Evolutionary conservation across 2,888 invertebrate species (phyloP).

Genomic region (Apocheima hispidaria): DNA sequence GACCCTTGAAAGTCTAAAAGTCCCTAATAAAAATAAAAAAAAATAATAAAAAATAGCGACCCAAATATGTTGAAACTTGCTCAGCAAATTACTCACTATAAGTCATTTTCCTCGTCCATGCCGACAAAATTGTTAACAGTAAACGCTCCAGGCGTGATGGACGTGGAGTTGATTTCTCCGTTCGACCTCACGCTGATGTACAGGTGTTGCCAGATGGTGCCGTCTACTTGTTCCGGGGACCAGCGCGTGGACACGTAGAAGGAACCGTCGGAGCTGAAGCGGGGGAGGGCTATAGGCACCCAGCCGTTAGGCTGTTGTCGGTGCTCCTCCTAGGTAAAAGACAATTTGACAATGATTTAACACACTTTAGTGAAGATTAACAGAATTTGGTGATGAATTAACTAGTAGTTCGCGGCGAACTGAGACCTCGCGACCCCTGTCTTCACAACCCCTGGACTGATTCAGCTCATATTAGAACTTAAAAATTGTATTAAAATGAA

Average conservation of each 20-base stretch:
- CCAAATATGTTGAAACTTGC: not conserved
- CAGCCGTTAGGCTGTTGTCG: constrained; percentile 89
- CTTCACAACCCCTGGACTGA: no score
- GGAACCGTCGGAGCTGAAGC: constrained; percentile 78
- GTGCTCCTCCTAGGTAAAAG: constrained; percentile 70
- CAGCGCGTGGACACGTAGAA: constrained; percentile 76
- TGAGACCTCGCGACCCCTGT: no score
- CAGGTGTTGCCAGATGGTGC: constrained; percentile 82
- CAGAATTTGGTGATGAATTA: no score
- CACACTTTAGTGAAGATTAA: no score
- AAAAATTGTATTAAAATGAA: no score
- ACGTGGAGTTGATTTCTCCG: constrained; percentile 64
- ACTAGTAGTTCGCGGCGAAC: no score
- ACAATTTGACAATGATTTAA: no score
- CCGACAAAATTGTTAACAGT: constrained; percentile 88
- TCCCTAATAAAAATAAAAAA: no score
- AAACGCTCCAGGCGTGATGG: constrained; percentile 85
- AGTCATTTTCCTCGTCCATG: constrained; percentile 70
- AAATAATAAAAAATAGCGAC: no score
- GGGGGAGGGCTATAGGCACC: constrained; percentile 88
- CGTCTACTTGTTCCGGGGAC: constrained; percentile 71
- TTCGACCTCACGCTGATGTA: constrained; percentile 66
- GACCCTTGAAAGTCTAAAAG: no score
- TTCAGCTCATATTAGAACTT: no score
- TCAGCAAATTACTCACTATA: constrained; percentile 67